Percentiles rank a stretch among this genome's conserved stretches.
Conservation (phyloP, 2,888 invertebrate genomes). For the Quadroppia sp. region DNA sequence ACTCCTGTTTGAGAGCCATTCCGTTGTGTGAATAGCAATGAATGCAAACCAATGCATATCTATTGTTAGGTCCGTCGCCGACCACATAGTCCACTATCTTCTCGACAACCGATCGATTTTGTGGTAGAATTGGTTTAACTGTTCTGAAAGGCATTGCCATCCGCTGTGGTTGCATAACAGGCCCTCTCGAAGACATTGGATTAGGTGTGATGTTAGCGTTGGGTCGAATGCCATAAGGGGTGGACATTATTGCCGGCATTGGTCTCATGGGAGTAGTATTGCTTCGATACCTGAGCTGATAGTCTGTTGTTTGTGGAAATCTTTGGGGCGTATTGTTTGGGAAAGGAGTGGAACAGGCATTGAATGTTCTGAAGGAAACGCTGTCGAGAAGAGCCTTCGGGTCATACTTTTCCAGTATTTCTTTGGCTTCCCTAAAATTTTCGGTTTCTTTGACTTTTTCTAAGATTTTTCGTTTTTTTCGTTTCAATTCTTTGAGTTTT, state of each 20-base stretch:
- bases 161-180: conserved; percentile 2
- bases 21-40: conserved; percentile 92
- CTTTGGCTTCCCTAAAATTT: conserved; percentile 90
- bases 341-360: not conserved
- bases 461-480: conserved; percentile 79
- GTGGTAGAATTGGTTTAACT: conserved; percentile 65
- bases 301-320: not conserved
- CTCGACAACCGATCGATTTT: conserved; percentile 74
- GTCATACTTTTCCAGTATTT: conserved; percentile 80
- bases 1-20: conserved; percentile 69
- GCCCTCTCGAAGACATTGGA: not conserved
- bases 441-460: conserved; percentile 97
- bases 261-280: not conserved
- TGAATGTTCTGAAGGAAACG: conserved; percentile 9
- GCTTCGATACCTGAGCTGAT: conserved; percentile 1
- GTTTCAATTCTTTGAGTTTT: conserved; percentile 65
- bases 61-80: conserved; percentile 89
- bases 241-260: conserved; percentile 12
- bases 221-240: not conserved
- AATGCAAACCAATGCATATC: conserved; percentile 90
- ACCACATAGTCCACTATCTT: conserved; percentile 87
- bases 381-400: conserved; percentile 58
- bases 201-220: not conserved
- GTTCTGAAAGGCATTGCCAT: not conserved
- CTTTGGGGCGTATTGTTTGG: not conserved